phyloP scores from a whole-genome alignment of 2,797 vertebrate genomes.

The Odontamblyopus lacepedii region DNA sequence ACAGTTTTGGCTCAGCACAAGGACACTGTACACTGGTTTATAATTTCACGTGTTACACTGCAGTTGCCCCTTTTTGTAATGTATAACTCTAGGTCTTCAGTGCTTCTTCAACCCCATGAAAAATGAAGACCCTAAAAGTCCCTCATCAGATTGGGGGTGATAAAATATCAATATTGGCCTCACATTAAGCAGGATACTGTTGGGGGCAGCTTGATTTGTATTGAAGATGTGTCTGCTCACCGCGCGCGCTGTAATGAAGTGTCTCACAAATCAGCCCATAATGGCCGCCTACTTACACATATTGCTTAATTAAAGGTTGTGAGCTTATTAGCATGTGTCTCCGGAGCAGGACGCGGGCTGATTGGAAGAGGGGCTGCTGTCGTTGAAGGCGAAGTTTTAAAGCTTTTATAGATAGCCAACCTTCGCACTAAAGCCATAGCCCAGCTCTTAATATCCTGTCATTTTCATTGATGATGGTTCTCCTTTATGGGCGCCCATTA shows the following conservation, averaged over 20 bases:
- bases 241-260: slow-evolving; percentile 94
- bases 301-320: slow-evolving; percentile 99
- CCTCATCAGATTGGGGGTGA: slow-evolving; percentile 82
- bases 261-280: slow-evolving; percentile 98
- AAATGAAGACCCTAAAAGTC: slow-evolving; percentile 82
- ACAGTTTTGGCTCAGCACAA: not conserved
- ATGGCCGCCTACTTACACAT: slow-evolving; percentile 99
- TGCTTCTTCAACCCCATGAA: slow-evolving; percentile 75
- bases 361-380: slow-evolving; percentile 85
- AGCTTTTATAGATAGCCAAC: slow-evolving; percentile 95
- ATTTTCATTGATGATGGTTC: slow-evolving; percentile 86
- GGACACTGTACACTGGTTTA: not conserved
- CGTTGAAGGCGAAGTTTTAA: slow-evolving; percentile 89
- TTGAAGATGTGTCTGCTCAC: slow-evolving; percentile 95
- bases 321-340: slow-evolving; percentile 99
- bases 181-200: slow-evolving; percentile 93
- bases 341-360: slow-evolving; percentile 81
- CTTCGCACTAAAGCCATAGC: slow-evolving; percentile 87
- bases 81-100: slow-evolving; percentile 77
- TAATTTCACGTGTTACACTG: not conserved
- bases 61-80: slow-evolving; percentile 72
- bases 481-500: slow-evolving; percentile 79
- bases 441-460: slow-evolving; percentile 90
- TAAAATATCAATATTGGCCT: slow-evolving; percentile 91
- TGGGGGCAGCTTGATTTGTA: slow-evolving; percentile 94